These are phyloP conservation scores for Minunthozetes semirufus DNA, from an alignment of 2,888 invertebrate species.

Conservation along the genomic window DNA sequence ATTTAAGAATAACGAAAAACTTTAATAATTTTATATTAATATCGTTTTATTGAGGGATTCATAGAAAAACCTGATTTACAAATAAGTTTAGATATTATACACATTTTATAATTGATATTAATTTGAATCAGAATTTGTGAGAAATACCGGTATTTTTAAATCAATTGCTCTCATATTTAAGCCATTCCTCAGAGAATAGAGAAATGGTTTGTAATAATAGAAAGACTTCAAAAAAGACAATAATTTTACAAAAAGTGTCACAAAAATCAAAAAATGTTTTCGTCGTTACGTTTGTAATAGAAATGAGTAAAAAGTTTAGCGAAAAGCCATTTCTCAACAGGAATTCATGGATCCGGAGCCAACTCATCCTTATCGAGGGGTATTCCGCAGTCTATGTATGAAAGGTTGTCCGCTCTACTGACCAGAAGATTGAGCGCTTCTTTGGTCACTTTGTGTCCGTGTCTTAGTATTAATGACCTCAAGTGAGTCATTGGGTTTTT, in stretches of 20 bases:
- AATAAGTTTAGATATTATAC: too few species aligned
- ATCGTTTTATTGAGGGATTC: too few species aligned
- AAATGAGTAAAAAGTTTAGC: neutral
- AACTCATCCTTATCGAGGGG: slow-evolving; percentile 29
- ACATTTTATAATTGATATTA: too few species aligned
- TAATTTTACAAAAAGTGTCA: neutral
- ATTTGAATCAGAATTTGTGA: neutral
- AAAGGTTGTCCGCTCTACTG: neutral
- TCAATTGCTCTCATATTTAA: neutral
- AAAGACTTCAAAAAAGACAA: neutral
- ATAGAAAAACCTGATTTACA: too few species aligned
- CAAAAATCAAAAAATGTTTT: neutral
- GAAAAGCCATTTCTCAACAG: neutral
- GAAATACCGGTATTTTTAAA: neutral
- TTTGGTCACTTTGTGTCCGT: slow-evolving; percentile 40
- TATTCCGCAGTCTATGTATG: slow-evolving; percentile 32
- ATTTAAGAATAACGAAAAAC: too few species aligned
- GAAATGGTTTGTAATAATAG: neutral
- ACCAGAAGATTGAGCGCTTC: slow-evolving; percentile 30
- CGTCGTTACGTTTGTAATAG: neutral
- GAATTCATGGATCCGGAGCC: neutral
- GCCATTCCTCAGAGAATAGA: neutral
- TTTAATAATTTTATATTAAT: too few species aligned
- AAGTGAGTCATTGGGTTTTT: slow-evolving; percentile 39
- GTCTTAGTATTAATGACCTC: slow-evolving; percentile 40